Conservation (phyloP, 2,797 vertebrate species). For the Pitangus sulphuratus region DNA sequence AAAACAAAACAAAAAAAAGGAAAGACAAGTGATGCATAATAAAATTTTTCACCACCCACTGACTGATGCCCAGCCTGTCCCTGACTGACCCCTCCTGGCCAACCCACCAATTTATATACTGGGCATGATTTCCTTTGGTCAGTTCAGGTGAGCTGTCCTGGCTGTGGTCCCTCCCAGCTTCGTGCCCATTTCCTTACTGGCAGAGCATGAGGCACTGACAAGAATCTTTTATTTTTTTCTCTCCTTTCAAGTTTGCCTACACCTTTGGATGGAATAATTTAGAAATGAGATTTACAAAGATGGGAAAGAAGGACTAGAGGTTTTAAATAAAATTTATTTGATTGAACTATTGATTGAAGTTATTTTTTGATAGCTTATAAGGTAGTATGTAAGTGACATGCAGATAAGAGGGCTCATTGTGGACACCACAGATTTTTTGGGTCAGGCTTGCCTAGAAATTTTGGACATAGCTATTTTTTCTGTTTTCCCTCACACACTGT, state of each 20-base stretch:
- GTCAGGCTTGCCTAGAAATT: background rate
- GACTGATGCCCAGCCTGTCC: background rate
- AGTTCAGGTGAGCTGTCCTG: background rate
- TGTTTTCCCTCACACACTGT: background rate
- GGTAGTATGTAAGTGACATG: background rate
- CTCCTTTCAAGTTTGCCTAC: background rate
- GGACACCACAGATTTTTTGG: background rate
- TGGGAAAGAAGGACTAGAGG: background rate
- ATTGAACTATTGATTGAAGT: background rate
- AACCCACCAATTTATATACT: background rate
- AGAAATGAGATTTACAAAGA: background rate
- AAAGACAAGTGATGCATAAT: background rate
- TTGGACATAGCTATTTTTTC: background rate
- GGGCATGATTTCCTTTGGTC: accelerated
- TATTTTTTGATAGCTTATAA: background rate
- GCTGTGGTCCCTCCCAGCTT: background rate
- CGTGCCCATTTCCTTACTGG: accelerated
- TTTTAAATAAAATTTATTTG: background rate
- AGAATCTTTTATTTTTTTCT: background rate
- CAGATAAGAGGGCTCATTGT: background rate
- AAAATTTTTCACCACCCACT: background rate
- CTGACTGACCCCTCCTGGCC: background rate
- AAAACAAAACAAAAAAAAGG: background rate
- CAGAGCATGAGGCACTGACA: background rate
- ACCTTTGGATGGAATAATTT: background rate